Base-by-base conservation (phyloP, 2,797 vertebrate genomes). In the Diplodus puntazzo region DNA sequence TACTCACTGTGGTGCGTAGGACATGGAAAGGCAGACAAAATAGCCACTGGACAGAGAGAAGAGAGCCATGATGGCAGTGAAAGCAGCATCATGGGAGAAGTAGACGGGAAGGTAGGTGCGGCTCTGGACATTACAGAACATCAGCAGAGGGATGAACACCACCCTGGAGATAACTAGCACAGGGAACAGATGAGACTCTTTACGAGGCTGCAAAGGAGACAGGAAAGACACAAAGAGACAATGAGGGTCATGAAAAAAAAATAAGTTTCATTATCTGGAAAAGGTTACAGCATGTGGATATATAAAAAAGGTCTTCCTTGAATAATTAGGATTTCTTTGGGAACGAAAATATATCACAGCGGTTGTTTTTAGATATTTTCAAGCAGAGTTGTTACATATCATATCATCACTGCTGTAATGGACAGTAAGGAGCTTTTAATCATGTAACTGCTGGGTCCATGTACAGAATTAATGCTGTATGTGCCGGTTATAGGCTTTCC, bases 1-100 rank as follows among this genome's bases (percentile, higher is more conserved):
- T n/a, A 94, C 95, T 95, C 83, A 96, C 95, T 96, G 95, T 3
- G 95, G 97, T 0, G 97, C 97, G 77, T 97, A 96, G 73, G 96
- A 96, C 95, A 96, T 96, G 89, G 96, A 96, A 11, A 98, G 95
- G 73, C 96, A 97, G 71, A 96, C 95, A 0, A 94, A 96, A 91
- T 98, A 98, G 50, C 97, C 97, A 0, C 96, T 98, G 92, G 96
- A 95, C 45, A 95, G 0, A 0, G 97, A 95, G 78, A 98, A 97
- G 11, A 96, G 20, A 0, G 87, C 20, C 97, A 98, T 97, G 92
- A 98, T 95, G 42, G 53, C 1, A 18, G 93, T 59, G 85, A 97
- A 97, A 1, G 54, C 85, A 3, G 66, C 85, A 0, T 97, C 97
- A 27, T 96, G 93, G 1, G 20, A 0, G 91, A 97, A 97, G 25